Base-by-base conservation (phyloP, 2,888 invertebrate genomes). In the Drosophila pseudotakahashii region DNA sequence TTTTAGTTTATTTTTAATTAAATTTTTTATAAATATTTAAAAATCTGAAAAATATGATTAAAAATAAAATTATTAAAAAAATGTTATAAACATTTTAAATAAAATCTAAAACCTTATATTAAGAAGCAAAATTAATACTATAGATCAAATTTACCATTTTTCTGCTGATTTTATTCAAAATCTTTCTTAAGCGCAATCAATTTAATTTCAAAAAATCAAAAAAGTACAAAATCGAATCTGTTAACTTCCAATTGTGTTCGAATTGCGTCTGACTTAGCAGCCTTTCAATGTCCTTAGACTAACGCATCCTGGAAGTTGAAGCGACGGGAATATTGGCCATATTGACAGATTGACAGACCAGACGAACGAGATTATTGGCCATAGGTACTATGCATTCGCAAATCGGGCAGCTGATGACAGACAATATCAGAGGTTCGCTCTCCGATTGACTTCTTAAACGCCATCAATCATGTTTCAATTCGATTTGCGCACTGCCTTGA, bases 341-440 rank as follows among this genome's bases (percentile, higher is more conserved):
- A 37, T 13, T 51, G 62, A 64, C 63, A 51, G 63, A 61, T 54
- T 64, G 42, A 42, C 42, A 42, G 42, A 19, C 16, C 37, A 19
- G 64, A 11, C 64, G 47, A 53, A 63, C 53, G 53, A 30, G 64
- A 63, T 64, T 64, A 64, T 52, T 52, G 64, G 63, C 7, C 64
- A 53, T 47, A 41, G 53, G 9, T 39, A 41, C 30, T 30, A 1
- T 30, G 30, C 34, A 39, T 41, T 37, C 34, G 30, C 5, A 66
- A 66, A 41, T 64, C 52, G 23, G 45, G 16, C 39, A 39, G 39
- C 53, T 39, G 64, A 53, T 66, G 66, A 64, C 64, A 66, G 54
- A 52, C 53, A 66, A 34, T 59, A 59, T 59, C 19, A 19, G 10
- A n/a, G 34, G 34, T 34, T 34, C 34, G 34, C 34, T 11, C 34